phyloP scores from a whole-genome alignment of 2,113 vertebrate species.

The Notothenia rossii region DNA sequence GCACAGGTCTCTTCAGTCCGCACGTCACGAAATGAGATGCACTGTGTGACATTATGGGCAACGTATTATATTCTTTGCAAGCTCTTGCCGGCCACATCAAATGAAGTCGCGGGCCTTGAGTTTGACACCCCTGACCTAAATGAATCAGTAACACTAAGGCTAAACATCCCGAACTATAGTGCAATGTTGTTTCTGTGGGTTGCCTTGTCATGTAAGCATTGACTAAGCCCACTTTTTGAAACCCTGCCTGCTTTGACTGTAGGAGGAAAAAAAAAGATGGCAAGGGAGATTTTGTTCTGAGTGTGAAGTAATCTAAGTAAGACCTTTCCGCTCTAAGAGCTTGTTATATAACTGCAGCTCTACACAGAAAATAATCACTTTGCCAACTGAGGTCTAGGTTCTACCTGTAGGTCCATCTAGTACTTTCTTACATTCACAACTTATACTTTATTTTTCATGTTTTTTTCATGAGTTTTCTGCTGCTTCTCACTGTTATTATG shows the following conservation, averaged over 20 bases:
- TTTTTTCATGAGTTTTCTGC: background rate
- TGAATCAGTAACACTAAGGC: background rate
- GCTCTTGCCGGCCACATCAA: too few relatives aligned
- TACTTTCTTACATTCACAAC: conserved; percentile 8
- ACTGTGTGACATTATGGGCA: too few relatives aligned
- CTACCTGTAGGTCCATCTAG: conserved; percentile 3
- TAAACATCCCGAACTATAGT: background rate
- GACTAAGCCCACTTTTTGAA: conserved; percentile 7
- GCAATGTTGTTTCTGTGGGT: background rate
- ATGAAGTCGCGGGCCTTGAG: too few relatives aligned
- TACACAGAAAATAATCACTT: conserved; percentile 15
- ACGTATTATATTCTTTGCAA: too few relatives aligned
- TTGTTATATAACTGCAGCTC: conserved; percentile 36
- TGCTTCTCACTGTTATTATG: background rate
- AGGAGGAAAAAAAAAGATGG: too few relatives aligned
- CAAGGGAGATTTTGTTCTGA: conserved; percentile 38
- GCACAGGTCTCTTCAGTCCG: too few relatives aligned
- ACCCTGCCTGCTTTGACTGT: background rate
- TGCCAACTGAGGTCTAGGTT: conserved; percentile 18
- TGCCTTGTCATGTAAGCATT: conserved; percentile 8
- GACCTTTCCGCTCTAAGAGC: background rate
- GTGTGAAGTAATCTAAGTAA: conserved; percentile 39
- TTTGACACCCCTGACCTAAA: too few relatives aligned
- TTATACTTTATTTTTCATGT: background rate
- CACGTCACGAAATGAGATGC: too few relatives aligned